Base-by-base conservation (phyloP, 1,140 invertebrate species). In the Drosophila hydei region DNA sequence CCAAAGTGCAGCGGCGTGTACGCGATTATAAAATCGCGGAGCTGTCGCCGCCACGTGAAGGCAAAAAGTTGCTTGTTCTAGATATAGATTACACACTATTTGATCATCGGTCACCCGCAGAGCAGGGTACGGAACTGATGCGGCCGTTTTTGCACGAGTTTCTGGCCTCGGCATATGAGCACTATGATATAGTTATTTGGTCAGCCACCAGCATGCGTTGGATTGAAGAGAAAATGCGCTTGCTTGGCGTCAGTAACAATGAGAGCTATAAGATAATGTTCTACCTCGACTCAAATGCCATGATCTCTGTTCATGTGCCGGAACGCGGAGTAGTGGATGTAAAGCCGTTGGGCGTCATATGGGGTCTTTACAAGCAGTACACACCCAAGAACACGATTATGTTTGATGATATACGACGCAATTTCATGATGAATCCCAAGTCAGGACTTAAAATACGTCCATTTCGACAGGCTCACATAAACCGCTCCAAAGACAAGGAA, bases 1-100 rank as follows among this genome's bases (percentile, higher is more conserved):
- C 94, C 7, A 96, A 97, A 93, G 95, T 99, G 60, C 94, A 97
- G 69, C 96, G 95, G 71, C 92, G 97, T 79, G 94, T 99, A n/a
- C 94, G 95, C 69, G 95, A 97, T 38, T 98, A 98, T 90, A 94
- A 96, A 90, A 95, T 99, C 30, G 95, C 95, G 40, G 93, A 97
- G 58, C 68, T 98, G 14, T 97, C 97, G 93, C 94, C 96, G 60
- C 94, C 97, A 7, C 92, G 98, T 40, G 93, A 94, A 7, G 95
- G 94, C 30, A 99, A 98, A 91, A 98, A 98, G 84, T 92, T 99
- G 8, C 92, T 99, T 3, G 98, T 99, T 0, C 92, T 99, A 25
- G 98, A 99, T 90, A 98, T 99, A 88, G 98, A 99, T 92, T 99
- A 99, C 84, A 99, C 98, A 7, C 92, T 99, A 9, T 99, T 98